Evolutionary conservation across 2,888 invertebrate species (phyloP).

Genomic region (Lasioglossum pauxillum): DNA sequence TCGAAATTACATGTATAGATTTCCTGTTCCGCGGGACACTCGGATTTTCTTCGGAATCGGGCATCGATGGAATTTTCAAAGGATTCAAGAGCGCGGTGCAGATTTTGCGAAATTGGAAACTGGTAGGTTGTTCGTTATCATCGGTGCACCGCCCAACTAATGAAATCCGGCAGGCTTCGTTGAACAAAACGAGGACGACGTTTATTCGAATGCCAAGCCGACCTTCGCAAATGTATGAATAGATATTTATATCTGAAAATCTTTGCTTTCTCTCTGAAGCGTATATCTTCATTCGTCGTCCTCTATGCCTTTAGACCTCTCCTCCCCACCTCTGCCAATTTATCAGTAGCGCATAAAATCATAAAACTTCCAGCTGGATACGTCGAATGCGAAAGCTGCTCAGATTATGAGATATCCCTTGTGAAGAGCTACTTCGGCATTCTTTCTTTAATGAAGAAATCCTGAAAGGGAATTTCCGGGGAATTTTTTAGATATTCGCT

Average conservation of each 20-base stretch:
- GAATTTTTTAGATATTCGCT: constrained; percentile 19
- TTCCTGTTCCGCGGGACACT: neutral
- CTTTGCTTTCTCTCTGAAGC: neutral
- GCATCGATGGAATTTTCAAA: neutral
- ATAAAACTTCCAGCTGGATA: neutral
- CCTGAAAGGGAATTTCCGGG: constrained; percentile 7
- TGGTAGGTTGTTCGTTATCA: neutral
- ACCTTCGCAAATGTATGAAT: neutral
- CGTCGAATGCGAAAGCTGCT: constrained; percentile 5
- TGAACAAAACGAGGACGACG: neutral
- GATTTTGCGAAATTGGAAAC: constrained; percentile 1
- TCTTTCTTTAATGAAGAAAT: constrained; percentile 39
- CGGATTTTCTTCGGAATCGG: no score
- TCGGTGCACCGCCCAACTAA: neutral
- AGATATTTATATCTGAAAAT: neutral
- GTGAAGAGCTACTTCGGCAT: constrained; percentile 15
- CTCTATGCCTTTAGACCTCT: neutral
- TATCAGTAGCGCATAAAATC: constrained; percentile 3
- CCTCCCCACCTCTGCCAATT: neutral
- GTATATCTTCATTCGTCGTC: neutral
- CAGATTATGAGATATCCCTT: constrained; percentile 30
- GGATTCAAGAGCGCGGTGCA: neutral
- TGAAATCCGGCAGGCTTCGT: neutral
- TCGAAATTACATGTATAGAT: neutral
- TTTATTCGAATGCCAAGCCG: neutral